Percentiles rank a stretch among this genome's conserved stretches.
Conservation (phyloP, 2,888 invertebrate species). For the Apamea anceps region DNA sequence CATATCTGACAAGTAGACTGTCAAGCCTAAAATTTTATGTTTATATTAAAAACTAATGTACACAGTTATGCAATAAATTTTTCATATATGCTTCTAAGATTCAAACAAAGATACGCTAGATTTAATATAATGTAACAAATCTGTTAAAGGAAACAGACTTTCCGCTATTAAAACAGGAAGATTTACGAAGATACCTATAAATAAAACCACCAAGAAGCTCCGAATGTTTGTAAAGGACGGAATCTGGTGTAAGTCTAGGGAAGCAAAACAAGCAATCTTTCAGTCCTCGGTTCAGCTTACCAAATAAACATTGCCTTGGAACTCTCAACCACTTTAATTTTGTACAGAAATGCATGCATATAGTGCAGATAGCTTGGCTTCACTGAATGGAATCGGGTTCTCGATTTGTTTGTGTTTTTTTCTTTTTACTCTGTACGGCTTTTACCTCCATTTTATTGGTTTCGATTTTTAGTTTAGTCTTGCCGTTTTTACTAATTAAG, state of each 20-base stretch:
- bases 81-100: no score
- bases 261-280: constrained; percentile 17
- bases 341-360: constrained; percentile 36
- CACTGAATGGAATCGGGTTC: constrained; percentile 24
- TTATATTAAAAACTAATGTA: no score
- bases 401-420: constrained; percentile 16
- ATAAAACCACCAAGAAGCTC: background rate
- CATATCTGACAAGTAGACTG: no score
- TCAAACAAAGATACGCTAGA: no score
- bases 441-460: constrained; percentile 11
- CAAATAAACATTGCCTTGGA: constrained; percentile 33
- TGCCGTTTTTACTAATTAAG: constrained; percentile 2
- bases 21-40: no score
- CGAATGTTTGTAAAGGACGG: constrained; percentile 9
- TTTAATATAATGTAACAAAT: background rate
- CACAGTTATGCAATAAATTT: no score
- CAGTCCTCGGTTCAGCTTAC: constrained; percentile 24
- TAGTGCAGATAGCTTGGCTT: constrained; percentile 22
- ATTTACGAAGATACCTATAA: background rate
- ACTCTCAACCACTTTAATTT: constrained; percentile 42
- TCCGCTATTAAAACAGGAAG: background rate
- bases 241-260: constrained; percentile 10
- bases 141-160: background rate
- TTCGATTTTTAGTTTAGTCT: background rate
- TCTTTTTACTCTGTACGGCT: background rate